A percentile compares a stretch with the other conserved stretches of the same genome.
These are phyloP conservation scores for Dromiciops gliroides DNA, from an alignment of 2,113 vertebrate species.

Conservation along the genomic window DNA sequence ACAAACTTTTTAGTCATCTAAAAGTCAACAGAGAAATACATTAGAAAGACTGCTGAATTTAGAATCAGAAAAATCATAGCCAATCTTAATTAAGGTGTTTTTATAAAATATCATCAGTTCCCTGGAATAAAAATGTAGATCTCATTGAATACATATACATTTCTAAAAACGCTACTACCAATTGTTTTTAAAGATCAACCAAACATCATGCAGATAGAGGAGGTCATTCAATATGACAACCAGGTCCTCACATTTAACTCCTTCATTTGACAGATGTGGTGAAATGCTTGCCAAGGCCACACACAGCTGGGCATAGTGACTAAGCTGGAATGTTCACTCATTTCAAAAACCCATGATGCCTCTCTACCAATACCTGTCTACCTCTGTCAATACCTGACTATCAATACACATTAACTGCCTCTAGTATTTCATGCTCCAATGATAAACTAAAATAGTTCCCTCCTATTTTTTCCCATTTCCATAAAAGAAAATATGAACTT, in stretches of 20 bases:
- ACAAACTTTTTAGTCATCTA: background rate
- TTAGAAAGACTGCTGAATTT: no score
- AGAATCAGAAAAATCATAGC: background rate
- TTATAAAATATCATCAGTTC: background rate
- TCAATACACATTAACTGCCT: rapidly evolving
- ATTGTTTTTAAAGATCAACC: constrained; percentile 43
- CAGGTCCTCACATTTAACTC: background rate
- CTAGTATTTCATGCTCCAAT: background rate
- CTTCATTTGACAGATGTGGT: background rate
- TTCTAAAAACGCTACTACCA: constrained; percentile 9
- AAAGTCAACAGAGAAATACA: background rate
- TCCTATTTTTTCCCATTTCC: background rate
- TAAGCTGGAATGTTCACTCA: background rate
- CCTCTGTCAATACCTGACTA: background rate
- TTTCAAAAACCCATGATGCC: background rate
- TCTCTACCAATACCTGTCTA: background rate
- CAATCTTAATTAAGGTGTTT: background rate
- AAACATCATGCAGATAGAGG: constrained; percentile 42
- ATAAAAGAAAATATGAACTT: background rate
- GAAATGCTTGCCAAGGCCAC: background rate
- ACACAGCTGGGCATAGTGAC: background rate
- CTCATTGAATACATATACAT: background rate
- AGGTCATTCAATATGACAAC: constrained; percentile 29
- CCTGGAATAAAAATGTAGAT: constrained; percentile 2
- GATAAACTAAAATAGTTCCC: background rate